Conservation (phyloP, 2,888 invertebrate species). For the Homarus gammarus region DNA sequence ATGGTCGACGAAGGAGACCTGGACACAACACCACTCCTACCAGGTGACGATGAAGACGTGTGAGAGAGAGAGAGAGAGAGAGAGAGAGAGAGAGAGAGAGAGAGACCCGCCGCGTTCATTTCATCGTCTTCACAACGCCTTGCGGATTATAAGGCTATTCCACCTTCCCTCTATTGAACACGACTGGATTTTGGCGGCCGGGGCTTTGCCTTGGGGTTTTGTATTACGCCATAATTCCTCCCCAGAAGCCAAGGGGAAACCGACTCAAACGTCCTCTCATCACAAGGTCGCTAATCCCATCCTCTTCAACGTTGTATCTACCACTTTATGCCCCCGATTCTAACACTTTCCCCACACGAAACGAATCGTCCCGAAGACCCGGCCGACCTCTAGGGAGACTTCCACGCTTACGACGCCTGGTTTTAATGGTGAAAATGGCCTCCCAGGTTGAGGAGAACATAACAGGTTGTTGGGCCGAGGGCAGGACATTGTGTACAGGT, state of each 20-base stretch:
- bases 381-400: not conserved
- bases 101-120: not conserved
- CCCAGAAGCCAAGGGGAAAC: not conserved
- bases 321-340: slow-evolving; percentile 1
- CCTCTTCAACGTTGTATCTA: not conserved
- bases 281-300: not conserved
- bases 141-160: not conserved
- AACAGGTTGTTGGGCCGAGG: slow-evolving; percentile 3
- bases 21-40: no score
- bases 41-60: no score
- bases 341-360: not conserved
- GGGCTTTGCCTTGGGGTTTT: not conserved
- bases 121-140: slow-evolving; percentile 12
- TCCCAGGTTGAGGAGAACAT: not conserved
- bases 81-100: no score
- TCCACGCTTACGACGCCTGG: not conserved
- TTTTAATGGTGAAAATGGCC: not conserved
- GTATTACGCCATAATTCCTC: slow-evolving; percentile 18
- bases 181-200: slow-evolving; percentile 14
- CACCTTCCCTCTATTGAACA: slow-evolving; percentile 2
- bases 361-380: not conserved
- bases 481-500: not conserved
- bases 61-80: no score
- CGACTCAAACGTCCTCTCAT: not conserved
- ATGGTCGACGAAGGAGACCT: no score